phyloP scores from a whole-genome alignment of 2,888 invertebrate genomes.

The Heliothis peltigera region DNA sequence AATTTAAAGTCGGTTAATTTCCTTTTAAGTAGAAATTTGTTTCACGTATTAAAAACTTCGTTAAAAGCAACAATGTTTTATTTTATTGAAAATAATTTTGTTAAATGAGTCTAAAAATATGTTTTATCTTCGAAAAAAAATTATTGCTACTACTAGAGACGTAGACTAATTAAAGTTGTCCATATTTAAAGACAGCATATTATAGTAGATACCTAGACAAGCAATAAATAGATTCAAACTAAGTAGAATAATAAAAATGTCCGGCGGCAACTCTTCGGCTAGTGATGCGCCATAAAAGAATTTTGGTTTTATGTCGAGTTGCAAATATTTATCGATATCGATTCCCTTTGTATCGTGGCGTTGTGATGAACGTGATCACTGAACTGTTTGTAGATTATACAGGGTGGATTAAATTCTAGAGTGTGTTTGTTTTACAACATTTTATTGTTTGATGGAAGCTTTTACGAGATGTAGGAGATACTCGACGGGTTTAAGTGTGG shows the following conservation, averaged over 20 bases:
- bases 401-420: conserved; percentile 56
- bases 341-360: conserved; percentile 66
- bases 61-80: conserved; percentile 26
- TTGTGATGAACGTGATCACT: conserved; percentile 61
- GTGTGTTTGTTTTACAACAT: conserved; percentile 15
- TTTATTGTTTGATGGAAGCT: conserved; percentile 18
- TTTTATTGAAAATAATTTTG: conserved; percentile 20
- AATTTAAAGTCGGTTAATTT: conserved; percentile 32
- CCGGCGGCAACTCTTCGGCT: conserved; percentile 10
- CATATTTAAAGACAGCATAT: conserved; percentile 18
- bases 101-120: no score
- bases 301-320: conserved; percentile 71
- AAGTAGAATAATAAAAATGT: conserved; percentile 26
- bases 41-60: background rate
- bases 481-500: conserved; percentile 5
- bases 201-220: conserved; percentile 14
- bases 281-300: conserved; percentile 66
- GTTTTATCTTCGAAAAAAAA: no score
- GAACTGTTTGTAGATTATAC: conserved; percentile 65
- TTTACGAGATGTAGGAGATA: conserved; percentile 11
- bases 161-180: conserved; percentile 21
- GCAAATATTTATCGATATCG: conserved; percentile 60
- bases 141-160: no score
- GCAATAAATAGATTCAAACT: conserved; percentile 20
- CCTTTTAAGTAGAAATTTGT: conserved; percentile 30